Conservation (phyloP, 2,113 vertebrate species). For the rabbit (Oryctolagus cuniculus) region mOryCun1.1 NC_091438.1:55051001-55051500, state of each 20-base stretch:
- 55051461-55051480: not conserved
- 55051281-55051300: too few species aligned
- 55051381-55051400: too few species aligned
- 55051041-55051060: not conserved
- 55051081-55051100: not conserved
- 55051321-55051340: too few species aligned
- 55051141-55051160: not conserved
- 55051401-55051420: too few species aligned
- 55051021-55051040: not conserved
- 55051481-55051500: not conserved
- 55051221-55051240: not conserved
- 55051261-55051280: too few species aligned
- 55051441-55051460: not conserved
- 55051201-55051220: not conserved
- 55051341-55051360: too few species aligned
- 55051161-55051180: not conserved
- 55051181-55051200: not conserved
- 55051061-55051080: constrained; percentile 10
- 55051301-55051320: too few species aligned
- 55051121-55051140: not conserved
- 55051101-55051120: constrained; percentile 3
- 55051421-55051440: not conserved
- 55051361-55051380: too few species aligned
- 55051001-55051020: constrained; percentile 18
- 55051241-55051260: too few species aligned